phyloP scores from a whole-genome alignment of 2,888 invertebrate genomes.

The Leptopilina drosophilae region DNA sequence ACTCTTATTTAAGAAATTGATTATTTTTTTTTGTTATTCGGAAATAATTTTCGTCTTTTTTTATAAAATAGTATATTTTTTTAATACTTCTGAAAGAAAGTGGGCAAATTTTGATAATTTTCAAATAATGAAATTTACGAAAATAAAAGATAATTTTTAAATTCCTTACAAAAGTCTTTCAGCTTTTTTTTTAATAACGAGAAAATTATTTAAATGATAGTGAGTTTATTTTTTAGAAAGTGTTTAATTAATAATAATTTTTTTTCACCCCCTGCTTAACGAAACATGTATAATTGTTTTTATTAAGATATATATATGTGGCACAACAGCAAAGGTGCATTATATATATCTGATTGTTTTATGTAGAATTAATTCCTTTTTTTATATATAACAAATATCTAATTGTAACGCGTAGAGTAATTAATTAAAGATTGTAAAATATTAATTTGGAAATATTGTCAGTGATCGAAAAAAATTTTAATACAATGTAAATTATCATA shows the following conservation, averaged over 20 bases:
- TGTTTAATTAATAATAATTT: not conserved
- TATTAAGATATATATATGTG: not conserved
- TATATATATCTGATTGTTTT: constrained; percentile 18
- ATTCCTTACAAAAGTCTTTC: constrained; percentile 1
- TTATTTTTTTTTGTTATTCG: too few relatives aligned
- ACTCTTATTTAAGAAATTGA: too few relatives aligned
- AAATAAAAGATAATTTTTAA: not conserved
- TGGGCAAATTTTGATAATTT: constrained; percentile 10
- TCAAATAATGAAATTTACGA: constrained; percentile 4
- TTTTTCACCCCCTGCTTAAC: not conserved
- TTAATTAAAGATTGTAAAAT: constrained; percentile 29
- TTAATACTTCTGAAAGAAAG: not conserved
- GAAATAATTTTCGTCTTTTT: too few relatives aligned
- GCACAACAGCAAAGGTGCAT: constrained; percentile 18
- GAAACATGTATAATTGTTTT: constrained; percentile 1
- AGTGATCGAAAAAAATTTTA: constrained; percentile 36
- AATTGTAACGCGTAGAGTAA: constrained; percentile 13
- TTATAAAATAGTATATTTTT: not conserved
- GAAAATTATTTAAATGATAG: not conserved
- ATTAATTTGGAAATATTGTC: constrained; percentile 30
- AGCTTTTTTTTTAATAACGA: not conserved
- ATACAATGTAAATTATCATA: constrained; percentile 47
- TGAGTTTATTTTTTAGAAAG: not conserved
- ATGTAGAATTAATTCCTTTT: constrained; percentile 23
- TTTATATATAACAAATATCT: not conserved